Base-by-base conservation (phyloP, 2,888 invertebrate genomes). In the Eilema depressum region DNA sequence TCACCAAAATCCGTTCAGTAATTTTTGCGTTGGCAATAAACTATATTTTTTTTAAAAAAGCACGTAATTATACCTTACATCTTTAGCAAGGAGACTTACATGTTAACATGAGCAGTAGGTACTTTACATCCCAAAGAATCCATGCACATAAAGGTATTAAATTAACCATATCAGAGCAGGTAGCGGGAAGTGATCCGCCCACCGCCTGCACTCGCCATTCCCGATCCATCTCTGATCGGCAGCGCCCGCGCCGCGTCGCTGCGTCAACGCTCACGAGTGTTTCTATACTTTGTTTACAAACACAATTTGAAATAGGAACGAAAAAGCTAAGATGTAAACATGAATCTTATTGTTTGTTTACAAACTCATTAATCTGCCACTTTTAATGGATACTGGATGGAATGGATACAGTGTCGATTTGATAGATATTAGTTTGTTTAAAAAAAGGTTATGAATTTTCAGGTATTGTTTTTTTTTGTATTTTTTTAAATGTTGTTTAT, bases 141-240 rank as follows among this genome's bases (percentile, higher is more conserved):
- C 56, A 61, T 20, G 56, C 33, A 23, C 12, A 11, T 20, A 20
- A 37, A 57, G 7, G 30, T 1, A 37, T 23, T 53, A n/a, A n/a
- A 37, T 23, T 17, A 53, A 57, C n/a, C 47, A 30, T 60, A 60
- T 64, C 8, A 28, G 33, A 23, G 61, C 60, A 64, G 61, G 66
- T 66, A 62, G 66, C 37, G 59, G 47, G 61, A 56, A 33, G 56
- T 47, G 56, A 96, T 97, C 98, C 96, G 96, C 95, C 95, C 95
- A 81, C 86, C 89, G 86, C 77, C 78, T 79, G 81, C 77, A 67
- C 72, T 71, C 84, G 83, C 82, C 83, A 83, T 84, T 83, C 83
- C 79, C 82, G 81, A 79, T 81, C 80, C 82, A 77, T 78, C 75
- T 41, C 28, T 23, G 73, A 65, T 73, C 61, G 73, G 79, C 73